phyloP scores from a whole-genome alignment of 2,797 vertebrate species.

The Poeciliopsis presidionis region DNA sequence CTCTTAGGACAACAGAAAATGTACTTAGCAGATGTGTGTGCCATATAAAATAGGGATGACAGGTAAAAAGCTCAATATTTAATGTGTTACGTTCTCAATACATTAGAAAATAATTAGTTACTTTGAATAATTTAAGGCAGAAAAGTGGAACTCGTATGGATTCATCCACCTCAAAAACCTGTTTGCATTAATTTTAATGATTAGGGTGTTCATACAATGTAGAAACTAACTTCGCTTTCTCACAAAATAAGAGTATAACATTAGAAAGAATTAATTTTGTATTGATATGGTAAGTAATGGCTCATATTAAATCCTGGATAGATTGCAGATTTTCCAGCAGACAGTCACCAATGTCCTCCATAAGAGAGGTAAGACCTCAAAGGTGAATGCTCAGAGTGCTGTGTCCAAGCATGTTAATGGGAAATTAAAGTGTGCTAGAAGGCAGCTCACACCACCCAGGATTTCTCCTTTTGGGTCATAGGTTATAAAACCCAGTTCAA shows the following conservation, averaged over 20 bases:
- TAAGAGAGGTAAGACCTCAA: neutral
- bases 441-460: neutral
- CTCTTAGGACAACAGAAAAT: slow-evolving; percentile 1
- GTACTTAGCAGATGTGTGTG: slow-evolving; percentile 11
- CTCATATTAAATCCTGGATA: neutral
- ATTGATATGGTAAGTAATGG: neutral
- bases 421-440: neutral
- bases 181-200: neutral
- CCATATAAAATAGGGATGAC: slow-evolving; percentile 3
- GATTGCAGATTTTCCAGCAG: neutral
- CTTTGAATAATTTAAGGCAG: neutral
- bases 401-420: neutral
- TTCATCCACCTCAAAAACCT: neutral
- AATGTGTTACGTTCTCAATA: neutral
- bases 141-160: neutral
- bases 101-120: neutral
- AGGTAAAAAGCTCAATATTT: neutral
- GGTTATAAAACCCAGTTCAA: neutral
- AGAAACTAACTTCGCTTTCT: neutral
- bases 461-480: neutral
- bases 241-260: neutral
- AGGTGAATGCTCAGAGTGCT: neutral
- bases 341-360: neutral
- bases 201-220: neutral
- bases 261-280: neutral